Percentiles rank a stretch among this genome's conserved stretches.
These are phyloP conservation scores for Typhlichthys subterraneus DNA, from an alignment of 2,797 vertebrate genomes.

Conservation along the genomic window DNA sequence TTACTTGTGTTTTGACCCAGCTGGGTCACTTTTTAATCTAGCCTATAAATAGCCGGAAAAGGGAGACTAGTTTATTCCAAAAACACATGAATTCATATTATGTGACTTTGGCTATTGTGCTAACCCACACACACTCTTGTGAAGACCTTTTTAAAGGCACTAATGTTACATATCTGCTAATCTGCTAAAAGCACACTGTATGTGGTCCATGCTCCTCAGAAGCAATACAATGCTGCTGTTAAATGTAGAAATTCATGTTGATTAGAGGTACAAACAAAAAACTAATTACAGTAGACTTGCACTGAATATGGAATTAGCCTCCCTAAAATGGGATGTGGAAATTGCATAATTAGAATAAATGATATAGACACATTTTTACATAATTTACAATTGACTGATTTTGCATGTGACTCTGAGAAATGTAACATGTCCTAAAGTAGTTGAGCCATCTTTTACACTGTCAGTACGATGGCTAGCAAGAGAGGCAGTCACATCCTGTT, in stretches of 20 bases:
- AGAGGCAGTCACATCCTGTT: no score
- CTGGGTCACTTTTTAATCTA: slow-evolving; percentile 63
- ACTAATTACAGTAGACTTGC: no score
- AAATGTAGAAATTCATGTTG: no score
- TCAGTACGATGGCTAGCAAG: no score
- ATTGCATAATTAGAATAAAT: no score
- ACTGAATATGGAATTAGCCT: no score
- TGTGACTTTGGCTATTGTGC: not conserved
- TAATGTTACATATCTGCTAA: slow-evolving; percentile 28
- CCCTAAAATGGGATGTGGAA: no score
- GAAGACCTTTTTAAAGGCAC: slow-evolving; percentile 20
- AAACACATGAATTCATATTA: not conserved
- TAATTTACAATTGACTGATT: no score
- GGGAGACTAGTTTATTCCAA: slow-evolving; percentile 25
- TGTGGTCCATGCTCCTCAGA: slow-evolving; percentile 18
- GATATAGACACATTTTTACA: no score
- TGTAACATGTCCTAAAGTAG: no score
- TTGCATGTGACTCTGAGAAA: no score
- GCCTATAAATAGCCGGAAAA: slow-evolving; percentile 56
- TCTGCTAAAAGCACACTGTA: slow-evolving; percentile 22
- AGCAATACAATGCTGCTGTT: not conserved
- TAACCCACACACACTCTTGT: not conserved
- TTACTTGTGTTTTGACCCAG: slow-evolving; percentile 32
- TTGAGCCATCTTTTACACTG: no score
- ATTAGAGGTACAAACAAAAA: not conserved